phyloP scores from a whole-genome alignment of 2,113 vertebrate genomes.

The Archocentrus centrarchus region DNA sequence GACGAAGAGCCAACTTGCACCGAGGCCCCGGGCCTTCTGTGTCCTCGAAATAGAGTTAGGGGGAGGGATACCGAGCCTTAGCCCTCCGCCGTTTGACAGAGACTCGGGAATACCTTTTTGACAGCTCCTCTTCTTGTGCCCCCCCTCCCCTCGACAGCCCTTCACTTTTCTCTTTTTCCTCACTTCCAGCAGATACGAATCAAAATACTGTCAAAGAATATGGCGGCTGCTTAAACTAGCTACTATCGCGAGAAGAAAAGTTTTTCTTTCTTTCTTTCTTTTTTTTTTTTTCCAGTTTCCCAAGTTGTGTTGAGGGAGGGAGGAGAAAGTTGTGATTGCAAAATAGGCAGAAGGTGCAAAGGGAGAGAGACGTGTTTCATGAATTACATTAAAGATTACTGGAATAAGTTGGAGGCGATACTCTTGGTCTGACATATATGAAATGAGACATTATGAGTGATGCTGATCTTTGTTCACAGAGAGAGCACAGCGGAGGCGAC shows the following conservation, averaged over 20 bases:
- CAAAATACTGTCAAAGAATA: constrained; percentile 95
- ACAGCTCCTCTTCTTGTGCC: constrained; percentile 78
- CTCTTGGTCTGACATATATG: neutral
- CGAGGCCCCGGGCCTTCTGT: constrained; percentile 79
- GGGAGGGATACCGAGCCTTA: constrained; percentile 63
- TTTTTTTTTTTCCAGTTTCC: constrained; percentile 30
- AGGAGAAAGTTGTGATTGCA: constrained; percentile 29
- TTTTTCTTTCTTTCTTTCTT: constrained; percentile 45
- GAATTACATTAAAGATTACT: neutral
- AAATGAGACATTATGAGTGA: neutral
- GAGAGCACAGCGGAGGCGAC: neutral
- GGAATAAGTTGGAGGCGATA: neutral
- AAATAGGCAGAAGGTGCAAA: constrained; percentile 7
- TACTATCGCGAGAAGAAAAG: constrained; percentile 85
- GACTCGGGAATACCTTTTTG: constrained; percentile 70
- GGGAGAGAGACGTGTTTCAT: neutral
- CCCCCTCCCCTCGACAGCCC: constrained; percentile 74
- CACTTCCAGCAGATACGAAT: constrained; percentile 86
- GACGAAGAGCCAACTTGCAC: constrained; percentile 62
- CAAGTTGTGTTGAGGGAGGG: constrained; percentile 36
- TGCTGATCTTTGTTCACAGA: neutral
- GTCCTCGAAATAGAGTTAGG: constrained; percentile 64
- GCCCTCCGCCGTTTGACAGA: constrained; percentile 64
- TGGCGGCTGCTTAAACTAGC: constrained; percentile 84
- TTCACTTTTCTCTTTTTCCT: constrained; percentile 78